Conservation (phyloP, 2,113 vertebrate genomes). For the Atractosteus spatula region DNA sequence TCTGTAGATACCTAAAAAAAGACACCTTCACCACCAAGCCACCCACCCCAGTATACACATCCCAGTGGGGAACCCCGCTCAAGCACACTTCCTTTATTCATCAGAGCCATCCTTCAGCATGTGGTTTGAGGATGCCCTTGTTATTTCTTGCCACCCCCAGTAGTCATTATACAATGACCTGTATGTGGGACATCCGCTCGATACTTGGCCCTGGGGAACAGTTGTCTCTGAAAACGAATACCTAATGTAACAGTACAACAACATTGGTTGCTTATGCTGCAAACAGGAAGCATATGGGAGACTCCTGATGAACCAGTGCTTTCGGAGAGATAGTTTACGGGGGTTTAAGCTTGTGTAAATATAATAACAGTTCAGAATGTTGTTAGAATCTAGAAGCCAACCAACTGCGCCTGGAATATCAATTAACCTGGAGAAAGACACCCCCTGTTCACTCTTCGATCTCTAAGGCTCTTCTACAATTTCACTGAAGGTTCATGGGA, state of each 20-base stretch:
- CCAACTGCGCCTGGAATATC: conserved; percentile 93
- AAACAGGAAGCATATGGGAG: conserved; percentile 77
- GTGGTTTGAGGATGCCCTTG: conserved; percentile 81
- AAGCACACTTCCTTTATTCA: conserved; percentile 72
- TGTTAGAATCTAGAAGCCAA: conserved; percentile 85
- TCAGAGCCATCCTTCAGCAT: conserved; percentile 79
- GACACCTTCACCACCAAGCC: conserved; percentile 34
- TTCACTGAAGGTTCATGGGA: conserved; percentile 72
- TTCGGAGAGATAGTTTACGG: conserved; percentile 65
- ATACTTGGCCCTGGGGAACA: conserved; percentile 92
- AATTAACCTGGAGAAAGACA: conserved; percentile 80
- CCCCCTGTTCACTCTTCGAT: conserved; percentile 36
- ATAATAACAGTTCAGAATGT: conserved; percentile 90
- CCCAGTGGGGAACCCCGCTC: conserved; percentile 56
- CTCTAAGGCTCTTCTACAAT: conserved; percentile 62
- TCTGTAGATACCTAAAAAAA: conserved; percentile 9
- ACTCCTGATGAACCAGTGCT: conserved; percentile 16
- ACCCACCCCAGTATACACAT: conserved; percentile 42
- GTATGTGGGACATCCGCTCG: conserved; percentile 91
- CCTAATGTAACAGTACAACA: conserved; percentile 94
- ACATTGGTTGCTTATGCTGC: conserved; percentile 92
- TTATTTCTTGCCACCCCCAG: conserved; percentile 77
- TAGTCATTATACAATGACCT: conserved; percentile 86
- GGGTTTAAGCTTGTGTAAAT: conserved; percentile 79
- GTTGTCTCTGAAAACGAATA: conserved; percentile 98